Evolutionary conservation across 2,888 invertebrate species (phyloP).

Genomic region (Linnaemya tessellans): DNA sequence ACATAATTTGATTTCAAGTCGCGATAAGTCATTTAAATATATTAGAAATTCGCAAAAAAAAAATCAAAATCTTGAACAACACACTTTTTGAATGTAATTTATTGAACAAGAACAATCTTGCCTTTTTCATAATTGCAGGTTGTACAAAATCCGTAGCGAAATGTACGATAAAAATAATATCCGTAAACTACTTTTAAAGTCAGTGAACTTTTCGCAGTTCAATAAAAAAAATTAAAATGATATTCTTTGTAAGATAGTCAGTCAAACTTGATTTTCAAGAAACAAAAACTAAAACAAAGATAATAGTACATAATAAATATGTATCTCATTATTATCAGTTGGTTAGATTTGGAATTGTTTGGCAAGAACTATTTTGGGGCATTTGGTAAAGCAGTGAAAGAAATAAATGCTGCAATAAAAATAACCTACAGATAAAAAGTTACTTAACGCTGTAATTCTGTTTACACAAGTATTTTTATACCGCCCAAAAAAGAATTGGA

Average conservation of each 20-base stretch:
- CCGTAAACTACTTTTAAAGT: background rate
- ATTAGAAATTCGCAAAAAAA: background rate
- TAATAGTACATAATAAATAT: background rate
- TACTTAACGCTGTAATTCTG: too few species aligned
- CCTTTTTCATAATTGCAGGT: too few species aligned
- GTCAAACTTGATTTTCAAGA: background rate
- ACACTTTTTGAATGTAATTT: background rate
- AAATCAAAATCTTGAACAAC: background rate
- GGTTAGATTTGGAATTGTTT: background rate
- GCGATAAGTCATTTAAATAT: slow-evolving; percentile 27
- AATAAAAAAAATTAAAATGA: too few species aligned
- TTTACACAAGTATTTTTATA: too few species aligned
- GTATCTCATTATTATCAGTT: background rate
- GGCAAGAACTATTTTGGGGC: background rate
- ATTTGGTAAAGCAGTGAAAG: too few species aligned
- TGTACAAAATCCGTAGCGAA: background rate
- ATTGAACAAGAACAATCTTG: too few species aligned
- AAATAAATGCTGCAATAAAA: too few species aligned
- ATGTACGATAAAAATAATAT: background rate
- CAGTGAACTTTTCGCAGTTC: background rate
- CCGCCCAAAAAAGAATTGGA: too few species aligned
- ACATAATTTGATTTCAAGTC: slow-evolving; percentile 10
- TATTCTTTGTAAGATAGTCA: background rate
- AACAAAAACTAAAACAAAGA: background rate
- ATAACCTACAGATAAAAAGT: too few species aligned